Conservation (phyloP, 1,140 invertebrate genomes). For the Drosophila ogumai region DNA sequence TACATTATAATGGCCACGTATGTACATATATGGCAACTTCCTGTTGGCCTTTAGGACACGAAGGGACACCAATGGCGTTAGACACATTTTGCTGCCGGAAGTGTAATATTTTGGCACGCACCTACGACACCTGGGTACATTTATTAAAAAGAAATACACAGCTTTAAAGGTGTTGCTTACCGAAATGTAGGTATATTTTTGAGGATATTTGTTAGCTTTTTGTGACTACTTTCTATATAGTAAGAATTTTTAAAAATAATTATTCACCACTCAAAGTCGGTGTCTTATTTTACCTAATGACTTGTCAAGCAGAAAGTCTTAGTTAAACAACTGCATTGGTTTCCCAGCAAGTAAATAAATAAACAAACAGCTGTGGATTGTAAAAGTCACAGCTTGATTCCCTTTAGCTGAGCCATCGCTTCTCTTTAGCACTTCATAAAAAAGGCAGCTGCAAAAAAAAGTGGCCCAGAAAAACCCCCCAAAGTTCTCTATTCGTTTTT, state of each 20-base stretch:
- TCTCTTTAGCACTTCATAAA: conserved; percentile 33
- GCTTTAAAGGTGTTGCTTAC: not conserved
- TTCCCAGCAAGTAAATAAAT: conserved; percentile 41
- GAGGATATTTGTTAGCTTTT: not conserved
- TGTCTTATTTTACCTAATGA: conserved; percentile 8
- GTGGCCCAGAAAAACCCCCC: conserved; percentile 17
- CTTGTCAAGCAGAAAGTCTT: conserved; percentile 7
- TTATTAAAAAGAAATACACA: not conserved
- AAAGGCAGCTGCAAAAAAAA: conserved; percentile 31
- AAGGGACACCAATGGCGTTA: not conserved
- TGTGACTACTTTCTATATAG: not conserved
- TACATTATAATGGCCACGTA: conserved; percentile 7
- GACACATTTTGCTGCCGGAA: not conserved
- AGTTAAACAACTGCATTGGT: conserved; percentile 55
- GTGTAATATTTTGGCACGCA: conserved; percentile 2
- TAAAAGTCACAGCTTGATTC: conserved; percentile 48
- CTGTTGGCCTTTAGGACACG: conserved; percentile 1
- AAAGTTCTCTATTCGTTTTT: conserved; percentile 10
- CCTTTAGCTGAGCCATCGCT: conserved; percentile 56
- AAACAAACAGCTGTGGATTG: conserved; percentile 63
- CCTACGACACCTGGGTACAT: not conserved
- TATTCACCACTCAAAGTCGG: not conserved
- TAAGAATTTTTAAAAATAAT: too few relatives aligned
- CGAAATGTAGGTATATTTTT: too few relatives aligned
- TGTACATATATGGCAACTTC: conserved; percentile 12